Percentiles rank a stretch among this genome's conserved stretches.
Conservation (phyloP, 2,888 invertebrate genomes). For the Flexamia atlantica region DNA sequence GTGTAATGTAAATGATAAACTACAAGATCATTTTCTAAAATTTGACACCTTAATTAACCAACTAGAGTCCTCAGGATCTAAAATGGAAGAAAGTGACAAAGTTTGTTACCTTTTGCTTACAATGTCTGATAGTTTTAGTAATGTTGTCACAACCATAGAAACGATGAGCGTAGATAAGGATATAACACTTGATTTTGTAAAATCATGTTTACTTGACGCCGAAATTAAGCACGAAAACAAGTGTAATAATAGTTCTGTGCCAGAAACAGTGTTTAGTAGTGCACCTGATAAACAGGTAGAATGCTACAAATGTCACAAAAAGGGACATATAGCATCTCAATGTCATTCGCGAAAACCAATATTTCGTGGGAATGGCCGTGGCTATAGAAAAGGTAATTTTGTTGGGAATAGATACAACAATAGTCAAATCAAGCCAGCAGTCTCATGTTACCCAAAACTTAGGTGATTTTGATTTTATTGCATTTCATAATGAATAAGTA, state of each 20-base stretch:
- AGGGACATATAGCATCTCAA: slow-evolving; percentile 4
- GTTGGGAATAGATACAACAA: not conserved
- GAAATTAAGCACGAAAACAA: slow-evolving; percentile 37
- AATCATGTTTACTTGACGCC: slow-evolving; percentile 53
- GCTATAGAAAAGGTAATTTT: not conserved
- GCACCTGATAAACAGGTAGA: not conserved
- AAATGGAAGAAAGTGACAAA: slow-evolving; percentile 60
- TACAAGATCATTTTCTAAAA: slow-evolving; percentile 39
- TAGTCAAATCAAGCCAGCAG: not conserved
- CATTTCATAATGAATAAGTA: not conserved
- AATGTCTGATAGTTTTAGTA: slow-evolving; percentile 46
- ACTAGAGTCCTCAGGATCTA: slow-evolving; percentile 40
- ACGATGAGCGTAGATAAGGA: slow-evolving; percentile 52
- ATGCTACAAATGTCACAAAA: slow-evolving; percentile 56
- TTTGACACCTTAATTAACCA: slow-evolving; percentile 33
- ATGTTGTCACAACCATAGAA: slow-evolving; percentile 63
- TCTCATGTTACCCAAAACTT: slow-evolving; percentile 9
- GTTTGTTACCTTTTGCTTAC: slow-evolving; percentile 62
- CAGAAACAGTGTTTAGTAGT: slow-evolving; percentile 18
- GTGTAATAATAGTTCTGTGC: not conserved
- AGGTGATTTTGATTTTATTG: not conserved
- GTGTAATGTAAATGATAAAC: not conserved
- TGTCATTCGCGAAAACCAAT: slow-evolving; percentile 20
- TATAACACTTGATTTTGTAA: slow-evolving; percentile 64
- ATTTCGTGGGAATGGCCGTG: not conserved